Percentiles rank a stretch among this genome's conserved stretches.
Conservation (phyloP, 64 coral and sea anemone genomes). For the Stichodactyla mertensii region DNA sequence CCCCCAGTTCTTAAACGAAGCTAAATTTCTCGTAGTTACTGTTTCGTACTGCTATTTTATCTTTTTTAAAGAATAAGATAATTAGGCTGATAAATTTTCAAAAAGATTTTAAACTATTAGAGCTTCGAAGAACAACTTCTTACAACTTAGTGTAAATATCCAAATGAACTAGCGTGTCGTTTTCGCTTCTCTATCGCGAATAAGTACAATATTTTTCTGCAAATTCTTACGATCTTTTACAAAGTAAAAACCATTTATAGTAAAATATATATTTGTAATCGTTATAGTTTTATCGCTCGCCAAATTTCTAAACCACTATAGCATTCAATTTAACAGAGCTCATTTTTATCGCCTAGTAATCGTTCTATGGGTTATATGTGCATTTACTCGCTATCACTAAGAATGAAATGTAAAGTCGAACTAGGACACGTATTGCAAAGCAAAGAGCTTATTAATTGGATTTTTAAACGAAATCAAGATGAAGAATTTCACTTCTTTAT, state of each 20-base stretch:
- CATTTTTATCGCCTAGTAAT: background rate
- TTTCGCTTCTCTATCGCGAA: background rate
- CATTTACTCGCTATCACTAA: background rate
- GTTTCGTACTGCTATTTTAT: background rate
- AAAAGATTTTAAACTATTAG: background rate
- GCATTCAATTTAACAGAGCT: background rate
- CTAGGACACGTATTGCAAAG: background rate
- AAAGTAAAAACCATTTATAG: background rate
- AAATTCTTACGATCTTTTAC: constrained; percentile 3
- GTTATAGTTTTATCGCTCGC: background rate
- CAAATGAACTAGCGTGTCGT: background rate
- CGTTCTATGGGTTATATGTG: too few species aligned
- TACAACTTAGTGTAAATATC: background rate
- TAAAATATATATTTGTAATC: constrained; percentile 5
- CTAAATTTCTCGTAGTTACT: background rate
- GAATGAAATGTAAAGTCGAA: background rate
- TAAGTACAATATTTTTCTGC: background rate
- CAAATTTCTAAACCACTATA: background rate
- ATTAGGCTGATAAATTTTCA: background rate
- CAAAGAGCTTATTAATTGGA: background rate
- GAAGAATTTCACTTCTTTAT: background rate
- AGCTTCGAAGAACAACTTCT: background rate
- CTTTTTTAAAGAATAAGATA: background rate
- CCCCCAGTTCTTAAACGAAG: background rate
- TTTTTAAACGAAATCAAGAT: background rate